A percentile compares a stretch with the other conserved stretches of the same genome.
Conservation (phyloP, 2,797 vertebrate species). For the Alauda arvensis region DNA sequence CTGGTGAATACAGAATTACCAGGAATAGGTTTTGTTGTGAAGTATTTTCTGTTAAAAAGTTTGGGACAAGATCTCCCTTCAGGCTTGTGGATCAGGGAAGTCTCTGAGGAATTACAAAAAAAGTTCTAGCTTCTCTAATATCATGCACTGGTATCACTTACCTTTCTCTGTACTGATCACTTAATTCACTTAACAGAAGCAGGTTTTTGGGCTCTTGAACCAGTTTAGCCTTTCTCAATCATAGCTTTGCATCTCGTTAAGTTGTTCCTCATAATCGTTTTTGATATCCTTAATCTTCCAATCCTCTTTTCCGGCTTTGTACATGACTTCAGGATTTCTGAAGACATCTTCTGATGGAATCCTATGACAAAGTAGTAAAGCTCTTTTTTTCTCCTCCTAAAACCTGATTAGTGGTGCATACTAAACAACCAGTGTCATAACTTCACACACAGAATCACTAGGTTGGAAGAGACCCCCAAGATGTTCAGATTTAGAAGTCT, state of each 20-base stretch:
- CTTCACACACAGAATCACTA: background rate
- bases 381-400: background rate
- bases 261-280: slow-evolving; percentile 19
- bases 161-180: background rate
- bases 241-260: background rate
- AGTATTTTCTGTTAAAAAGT: background rate
- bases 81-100: background rate
- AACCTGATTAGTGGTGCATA: background rate
- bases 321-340: background rate
- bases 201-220: background rate
- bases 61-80: background rate
- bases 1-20: background rate
- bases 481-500: background rate
- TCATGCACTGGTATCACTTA: background rate
- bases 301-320: slow-evolving; percentile 20
- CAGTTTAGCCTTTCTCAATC: slow-evolving; percentile 2
- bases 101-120: background rate
- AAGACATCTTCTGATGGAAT: background rate
- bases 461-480: background rate
- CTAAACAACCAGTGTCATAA: background rate
- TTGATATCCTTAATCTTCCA: slow-evolving; percentile 33
- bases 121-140: background rate
- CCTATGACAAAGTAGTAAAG: background rate
- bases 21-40: background rate
- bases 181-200: slow-evolving; percentile 10